phyloP scores from a whole-genome alignment of 2,113 vertebrate genomes.

The Eudorcas thomsonii region DNA sequence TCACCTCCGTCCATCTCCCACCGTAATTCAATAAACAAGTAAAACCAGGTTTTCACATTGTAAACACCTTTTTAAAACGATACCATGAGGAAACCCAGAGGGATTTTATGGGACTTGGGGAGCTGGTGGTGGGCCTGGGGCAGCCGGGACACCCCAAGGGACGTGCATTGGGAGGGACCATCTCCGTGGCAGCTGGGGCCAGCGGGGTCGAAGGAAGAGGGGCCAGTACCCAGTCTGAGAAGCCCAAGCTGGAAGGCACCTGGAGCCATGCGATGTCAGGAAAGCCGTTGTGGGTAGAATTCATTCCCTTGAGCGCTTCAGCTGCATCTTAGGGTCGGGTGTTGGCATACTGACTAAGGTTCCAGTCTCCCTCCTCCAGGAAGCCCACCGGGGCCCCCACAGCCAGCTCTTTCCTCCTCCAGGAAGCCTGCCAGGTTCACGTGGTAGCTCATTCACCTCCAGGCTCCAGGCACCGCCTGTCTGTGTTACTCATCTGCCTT shows the following conservation, averaged over 20 bases:
- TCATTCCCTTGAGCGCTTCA: rapidly evolving
- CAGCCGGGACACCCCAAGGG: rapidly evolving
- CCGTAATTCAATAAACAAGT: rapidly evolving
- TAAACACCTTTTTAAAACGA: background rate
- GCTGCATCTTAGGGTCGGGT: background rate
- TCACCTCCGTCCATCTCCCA: background rate
- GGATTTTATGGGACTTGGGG: background rate
- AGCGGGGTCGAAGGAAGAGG: rapidly evolving
- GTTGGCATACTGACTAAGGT: background rate
- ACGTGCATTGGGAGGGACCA: rapidly evolving
- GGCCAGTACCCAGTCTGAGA: background rate
- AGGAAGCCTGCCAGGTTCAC: background rate
- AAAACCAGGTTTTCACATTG: background rate
- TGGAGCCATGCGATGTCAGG: background rate
- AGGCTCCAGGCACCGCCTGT: background rate
- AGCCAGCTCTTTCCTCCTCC: background rate
- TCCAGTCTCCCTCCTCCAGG: background rate
- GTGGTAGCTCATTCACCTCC: background rate
- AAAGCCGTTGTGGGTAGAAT: rapidly evolving
- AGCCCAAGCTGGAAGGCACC: background rate
- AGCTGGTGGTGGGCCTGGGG: background rate
- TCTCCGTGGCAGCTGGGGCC: rapidly evolving
- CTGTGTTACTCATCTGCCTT: background rate
- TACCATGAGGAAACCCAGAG: background rate
- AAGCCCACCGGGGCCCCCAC: background rate